Percentiles rank a stretch among this genome's conserved stretches.
Evolutionary conservation across 2,888 invertebrate genomes (phyloP).

Genomic region (Lasioglossum marginatum): DNA sequence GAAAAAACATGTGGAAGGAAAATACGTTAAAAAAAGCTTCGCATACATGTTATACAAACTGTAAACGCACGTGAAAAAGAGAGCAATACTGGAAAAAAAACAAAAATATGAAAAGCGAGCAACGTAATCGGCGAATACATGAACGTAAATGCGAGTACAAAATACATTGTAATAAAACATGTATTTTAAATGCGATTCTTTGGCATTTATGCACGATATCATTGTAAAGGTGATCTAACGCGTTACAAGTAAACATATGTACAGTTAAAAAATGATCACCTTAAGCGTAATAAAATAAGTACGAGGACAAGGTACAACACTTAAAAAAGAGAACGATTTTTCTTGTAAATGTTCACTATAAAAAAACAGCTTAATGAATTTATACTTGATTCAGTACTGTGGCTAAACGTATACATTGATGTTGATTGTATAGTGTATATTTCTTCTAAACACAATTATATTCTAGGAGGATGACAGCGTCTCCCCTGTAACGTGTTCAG

Average conservation of each 20-base stretch:
- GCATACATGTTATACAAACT: not conserved
- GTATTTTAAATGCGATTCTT: constrained; percentile 82
- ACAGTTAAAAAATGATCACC: constrained; percentile 47
- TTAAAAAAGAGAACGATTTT: constrained; percentile 27
- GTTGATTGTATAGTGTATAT: constrained; percentile 46
- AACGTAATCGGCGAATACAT: constrained; percentile 39
- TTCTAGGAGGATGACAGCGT: constrained; percentile 30
- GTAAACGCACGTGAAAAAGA: constrained; percentile 8
- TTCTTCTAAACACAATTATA: constrained; percentile 37
- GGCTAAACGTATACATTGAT: constrained; percentile 31
- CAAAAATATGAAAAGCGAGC: constrained; percentile 27
- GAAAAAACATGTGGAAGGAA: not conserved
- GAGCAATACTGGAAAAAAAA: constrained; percentile 9
- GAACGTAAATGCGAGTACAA: constrained; percentile 68
- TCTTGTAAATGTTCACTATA: constrained; percentile 35
- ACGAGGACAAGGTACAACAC: constrained; percentile 55
- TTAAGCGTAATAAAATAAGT: constrained; percentile 59
- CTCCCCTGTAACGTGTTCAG: constrained; percentile 15
- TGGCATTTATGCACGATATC: constrained; percentile 77
- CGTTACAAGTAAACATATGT: constrained; percentile 58
- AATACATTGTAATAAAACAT: constrained; percentile 65
- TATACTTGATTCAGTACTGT: constrained; percentile 23
- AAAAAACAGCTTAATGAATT: constrained; percentile 31
- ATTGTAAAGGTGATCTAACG: constrained; percentile 51
- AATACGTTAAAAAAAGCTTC: constrained; percentile 9